phyloP scores from a whole-genome alignment of 2,113 vertebrate species.

The Panurus biarmicus region DNA sequence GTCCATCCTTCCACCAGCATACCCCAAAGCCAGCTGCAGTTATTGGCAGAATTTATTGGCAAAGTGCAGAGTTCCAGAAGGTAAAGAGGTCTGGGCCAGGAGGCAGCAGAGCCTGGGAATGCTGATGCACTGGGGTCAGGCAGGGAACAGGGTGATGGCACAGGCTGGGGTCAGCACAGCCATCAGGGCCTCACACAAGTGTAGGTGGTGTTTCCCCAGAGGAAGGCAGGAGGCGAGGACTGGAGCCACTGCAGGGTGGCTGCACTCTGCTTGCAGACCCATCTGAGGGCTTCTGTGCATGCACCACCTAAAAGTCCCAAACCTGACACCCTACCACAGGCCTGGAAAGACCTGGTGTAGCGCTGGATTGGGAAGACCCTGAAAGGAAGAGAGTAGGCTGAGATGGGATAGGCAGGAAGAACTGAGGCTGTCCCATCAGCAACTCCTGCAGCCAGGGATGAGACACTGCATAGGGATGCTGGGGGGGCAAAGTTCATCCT shows the following conservation, averaged over 20 bases:
- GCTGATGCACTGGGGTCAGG: accelerated
- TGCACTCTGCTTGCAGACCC: background rate
- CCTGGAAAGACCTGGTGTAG: background rate
- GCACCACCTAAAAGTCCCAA: background rate
- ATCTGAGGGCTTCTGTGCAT: background rate
- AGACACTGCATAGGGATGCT: background rate
- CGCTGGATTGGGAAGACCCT: background rate
- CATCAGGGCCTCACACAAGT: background rate
- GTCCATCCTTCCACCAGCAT: background rate
- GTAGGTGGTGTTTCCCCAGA: slow-evolving; percentile 42
- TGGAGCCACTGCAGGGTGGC: background rate
- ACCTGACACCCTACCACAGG: slow-evolving; percentile 3
- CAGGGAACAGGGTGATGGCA: background rate
- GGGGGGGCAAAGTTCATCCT: background rate
- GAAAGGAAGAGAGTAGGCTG: background rate
- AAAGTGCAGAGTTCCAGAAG: background rate
- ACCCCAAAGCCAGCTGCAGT: background rate
- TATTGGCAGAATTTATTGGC: background rate
- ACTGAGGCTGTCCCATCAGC: background rate
- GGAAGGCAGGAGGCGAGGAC: background rate
- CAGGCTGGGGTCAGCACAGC: background rate
- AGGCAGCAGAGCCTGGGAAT: accelerated
- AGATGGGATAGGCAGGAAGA: background rate
- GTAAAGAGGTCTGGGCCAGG: background rate
- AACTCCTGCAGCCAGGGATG: background rate